Conservation (phyloP, 2,797 vertebrate genomes). For the Megaceryle alcyon region DNA sequence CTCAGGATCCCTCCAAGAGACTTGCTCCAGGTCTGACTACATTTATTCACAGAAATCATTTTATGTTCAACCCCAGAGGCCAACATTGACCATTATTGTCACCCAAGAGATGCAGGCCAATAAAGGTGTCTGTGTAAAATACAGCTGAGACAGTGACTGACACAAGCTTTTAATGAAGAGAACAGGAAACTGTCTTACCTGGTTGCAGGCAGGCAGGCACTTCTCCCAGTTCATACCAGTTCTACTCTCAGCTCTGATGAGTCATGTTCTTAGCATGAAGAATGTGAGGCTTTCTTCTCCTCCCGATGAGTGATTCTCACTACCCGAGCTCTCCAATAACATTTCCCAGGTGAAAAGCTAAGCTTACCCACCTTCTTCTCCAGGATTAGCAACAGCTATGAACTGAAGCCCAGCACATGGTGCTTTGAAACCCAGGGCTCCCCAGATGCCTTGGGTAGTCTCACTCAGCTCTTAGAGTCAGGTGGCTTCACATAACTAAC, state of each 20-base stretch:
- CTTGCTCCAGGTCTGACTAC: background rate
- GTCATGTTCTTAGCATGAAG: background rate
- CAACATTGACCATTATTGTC: background rate
- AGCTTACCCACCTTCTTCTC: background rate
- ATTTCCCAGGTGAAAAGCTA: background rate
- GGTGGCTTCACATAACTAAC: accelerated
- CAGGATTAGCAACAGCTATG: background rate
- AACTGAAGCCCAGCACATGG: background rate
- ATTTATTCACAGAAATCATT: background rate
- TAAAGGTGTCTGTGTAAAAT: background rate
- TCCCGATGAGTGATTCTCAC: background rate
- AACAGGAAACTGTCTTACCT: background rate
- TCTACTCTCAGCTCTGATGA: background rate
- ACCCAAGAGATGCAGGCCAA: background rate
- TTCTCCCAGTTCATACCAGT: background rate
- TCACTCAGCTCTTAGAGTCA: accelerated
- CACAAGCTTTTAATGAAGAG: background rate
- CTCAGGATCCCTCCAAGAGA: accelerated
- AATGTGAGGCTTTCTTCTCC: background rate
- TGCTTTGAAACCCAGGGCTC: background rate
- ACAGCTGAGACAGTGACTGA: background rate
- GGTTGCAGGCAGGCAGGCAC: accelerated
- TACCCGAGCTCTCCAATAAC: background rate
- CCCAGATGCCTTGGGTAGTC: background rate
- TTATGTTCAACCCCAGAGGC: background rate